Percentiles rank a stretch among this genome's conserved stretches.
Conservation (phyloP, 2,888 invertebrate genomes). For the Ischnus inquisitorius region DNA sequence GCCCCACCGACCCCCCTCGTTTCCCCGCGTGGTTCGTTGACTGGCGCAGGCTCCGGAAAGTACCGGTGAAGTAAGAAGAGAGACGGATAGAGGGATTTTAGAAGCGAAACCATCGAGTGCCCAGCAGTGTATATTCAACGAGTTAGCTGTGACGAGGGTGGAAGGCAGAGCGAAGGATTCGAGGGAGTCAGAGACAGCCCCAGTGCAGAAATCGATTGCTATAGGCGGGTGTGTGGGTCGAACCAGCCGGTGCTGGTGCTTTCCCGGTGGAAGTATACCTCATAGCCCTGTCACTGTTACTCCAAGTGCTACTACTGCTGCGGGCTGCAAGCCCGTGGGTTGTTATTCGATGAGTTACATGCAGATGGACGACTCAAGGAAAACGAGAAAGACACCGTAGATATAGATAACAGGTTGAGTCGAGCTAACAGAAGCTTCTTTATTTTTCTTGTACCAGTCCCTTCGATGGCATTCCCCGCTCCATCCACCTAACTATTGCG, state of each 20-base stretch:
- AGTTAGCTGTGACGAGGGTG: conserved; percentile 63
- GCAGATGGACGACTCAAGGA: conserved; percentile 57
- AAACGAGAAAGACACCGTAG: conserved; percentile 30
- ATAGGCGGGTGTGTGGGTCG: conserved; percentile 58
- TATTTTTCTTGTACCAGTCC: conserved; percentile 54
- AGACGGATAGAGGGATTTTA: conserved; percentile 42
- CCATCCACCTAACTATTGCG: conserved; percentile 45
- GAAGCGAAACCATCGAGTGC: conserved; percentile 28
- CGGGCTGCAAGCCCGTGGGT: conserved; percentile 48
- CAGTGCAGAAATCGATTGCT: conserved; percentile 67
- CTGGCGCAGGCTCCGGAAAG: conserved; percentile 32
- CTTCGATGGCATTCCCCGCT: conserved; percentile 16
- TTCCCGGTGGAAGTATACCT: conserved; percentile 47
- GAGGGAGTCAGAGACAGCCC: conserved; percentile 20
- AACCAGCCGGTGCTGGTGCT: conserved; percentile 56
- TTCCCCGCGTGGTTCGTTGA: conserved; percentile 53
- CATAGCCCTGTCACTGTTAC: not conserved
- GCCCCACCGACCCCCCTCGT: no score
- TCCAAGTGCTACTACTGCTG: conserved; percentile 29
- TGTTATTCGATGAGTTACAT: conserved; percentile 69
- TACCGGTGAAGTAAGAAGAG: conserved; percentile 33
- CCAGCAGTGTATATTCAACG: conserved; percentile 65
- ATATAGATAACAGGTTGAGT: conserved; percentile 7
- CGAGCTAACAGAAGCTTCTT: conserved; percentile 13
- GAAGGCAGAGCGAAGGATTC: conserved; percentile 15